Evolutionary conservation across 2,888 invertebrate genomes (phyloP).

Genomic region (Uropetala carovei): DNA sequence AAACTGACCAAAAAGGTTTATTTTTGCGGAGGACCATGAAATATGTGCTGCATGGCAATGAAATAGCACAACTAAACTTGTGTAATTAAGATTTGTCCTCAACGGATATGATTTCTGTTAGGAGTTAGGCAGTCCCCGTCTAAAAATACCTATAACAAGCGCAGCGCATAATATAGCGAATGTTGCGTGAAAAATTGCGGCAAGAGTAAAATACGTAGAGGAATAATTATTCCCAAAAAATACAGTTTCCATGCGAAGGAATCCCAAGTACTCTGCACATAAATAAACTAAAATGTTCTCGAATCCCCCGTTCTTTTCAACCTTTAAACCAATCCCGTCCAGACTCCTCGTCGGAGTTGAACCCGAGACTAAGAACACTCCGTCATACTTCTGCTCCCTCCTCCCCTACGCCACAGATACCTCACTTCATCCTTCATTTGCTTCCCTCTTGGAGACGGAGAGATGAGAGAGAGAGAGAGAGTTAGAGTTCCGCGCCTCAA

Average conservation of each 20-base stretch:
- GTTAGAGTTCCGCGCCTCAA: conserved; percentile 14
- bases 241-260: neutral
- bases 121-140: too few relatives aligned
- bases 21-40: too few relatives aligned
- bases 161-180: too few relatives aligned
- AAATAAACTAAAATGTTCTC: neutral
- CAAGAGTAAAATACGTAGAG: neutral
- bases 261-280: neutral
- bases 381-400: conserved; percentile 34
- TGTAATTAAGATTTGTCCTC: too few relatives aligned
- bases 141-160: too few relatives aligned
- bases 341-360: conserved; percentile 20
- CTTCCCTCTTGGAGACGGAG: neutral
- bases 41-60: too few relatives aligned
- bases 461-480: conserved; percentile 40
- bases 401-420: neutral
- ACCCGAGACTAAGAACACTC: conserved; percentile 19
- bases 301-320: neutral
- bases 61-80: too few relatives aligned
- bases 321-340: conserved; percentile 19
- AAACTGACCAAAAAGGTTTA: too few relatives aligned
- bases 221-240: neutral
- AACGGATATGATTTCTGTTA: too few relatives aligned
- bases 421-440: conserved; percentile 56
- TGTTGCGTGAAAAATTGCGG: too few relatives aligned